A percentile compares a stretch with the other conserved stretches of the same genome.
phyloP scores from a whole-genome alignment of 2,113 vertebrate species.

The Oncorhynchus masou region DNA sequence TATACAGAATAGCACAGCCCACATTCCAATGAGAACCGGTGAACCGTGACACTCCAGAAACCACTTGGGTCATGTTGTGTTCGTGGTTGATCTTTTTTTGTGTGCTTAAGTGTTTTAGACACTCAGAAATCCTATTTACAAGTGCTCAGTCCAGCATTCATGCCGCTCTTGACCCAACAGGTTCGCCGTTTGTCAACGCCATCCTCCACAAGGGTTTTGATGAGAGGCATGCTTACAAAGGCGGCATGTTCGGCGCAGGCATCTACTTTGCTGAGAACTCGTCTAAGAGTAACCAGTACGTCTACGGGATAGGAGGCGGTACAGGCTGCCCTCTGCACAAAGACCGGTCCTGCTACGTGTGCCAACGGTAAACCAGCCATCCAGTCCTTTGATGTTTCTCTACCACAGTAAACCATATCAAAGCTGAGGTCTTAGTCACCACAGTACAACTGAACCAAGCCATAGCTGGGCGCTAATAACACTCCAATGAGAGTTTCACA shows the following conservation, averaged over 20 bases:
- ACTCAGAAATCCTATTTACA: too few species aligned
- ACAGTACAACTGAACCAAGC: background rate
- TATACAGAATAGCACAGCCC: background rate
- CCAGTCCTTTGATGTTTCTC: background rate
- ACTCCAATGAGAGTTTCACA: background rate
- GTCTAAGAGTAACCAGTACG: conserved; percentile 98
- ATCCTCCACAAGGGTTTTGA: conserved; percentile 99
- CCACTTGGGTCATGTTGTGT: background rate
- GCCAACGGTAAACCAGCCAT: conserved; percentile 81
- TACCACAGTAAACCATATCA: background rate
- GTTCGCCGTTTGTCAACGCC: conserved; percentile 96
- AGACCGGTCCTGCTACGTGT: conserved; percentile 96
- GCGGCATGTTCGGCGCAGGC: conserved; percentile 97
- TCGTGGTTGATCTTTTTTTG: background rate
- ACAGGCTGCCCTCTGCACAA: conserved; percentile 96
- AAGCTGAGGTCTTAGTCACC: background rate
- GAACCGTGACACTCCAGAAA: background rate
- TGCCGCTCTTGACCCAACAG: conserved; percentile 52
- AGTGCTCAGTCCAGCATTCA: too few species aligned
- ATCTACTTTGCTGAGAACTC: conserved; percentile 99
- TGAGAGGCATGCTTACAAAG: conserved; percentile 95
- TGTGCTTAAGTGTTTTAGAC: too few species aligned
- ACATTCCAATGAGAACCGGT: too few species aligned
- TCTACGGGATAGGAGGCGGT: conserved; percentile 97
- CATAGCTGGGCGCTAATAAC: background rate